phyloP scores from a whole-genome alignment of 1,140 invertebrate genomes.

The Dinothrombium tinctorium region DNA sequence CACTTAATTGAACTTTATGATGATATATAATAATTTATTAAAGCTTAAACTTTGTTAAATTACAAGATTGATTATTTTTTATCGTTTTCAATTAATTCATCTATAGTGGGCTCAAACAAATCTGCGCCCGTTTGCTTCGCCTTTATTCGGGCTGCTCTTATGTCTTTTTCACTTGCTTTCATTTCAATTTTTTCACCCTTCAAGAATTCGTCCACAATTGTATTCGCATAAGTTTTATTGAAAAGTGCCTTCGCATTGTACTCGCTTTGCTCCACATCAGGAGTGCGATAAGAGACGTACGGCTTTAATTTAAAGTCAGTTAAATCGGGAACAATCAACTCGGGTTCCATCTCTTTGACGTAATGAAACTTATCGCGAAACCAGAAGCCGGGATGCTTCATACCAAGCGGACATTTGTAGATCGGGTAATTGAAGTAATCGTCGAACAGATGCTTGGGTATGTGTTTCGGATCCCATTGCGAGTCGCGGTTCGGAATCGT shows the following conservation, averaged over 20 bases:
- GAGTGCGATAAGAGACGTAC: constrained; percentile 64
- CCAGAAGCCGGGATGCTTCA: constrained; percentile 11
- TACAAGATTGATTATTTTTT: background rate
- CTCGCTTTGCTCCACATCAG: constrained; percentile 43
- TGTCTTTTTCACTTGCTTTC: constrained; percentile 37
- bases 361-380: constrained; percentile 24
- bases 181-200: constrained; percentile 19
- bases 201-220: constrained; percentile 52
- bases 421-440: background rate
- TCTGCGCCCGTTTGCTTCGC: constrained; percentile 10
- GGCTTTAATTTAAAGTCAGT: constrained; percentile 53
- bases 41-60: no score
- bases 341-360: constrained; percentile 71
- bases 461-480: background rate
- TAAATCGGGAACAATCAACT: constrained; percentile 72
- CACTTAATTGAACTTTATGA: no score
- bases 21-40: no score
- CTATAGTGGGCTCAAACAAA: constrained; percentile 1
- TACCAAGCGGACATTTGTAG: background rate
- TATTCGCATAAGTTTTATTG: constrained; percentile 48
- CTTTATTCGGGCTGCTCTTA: constrained; percentile 5
- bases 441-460: background rate
- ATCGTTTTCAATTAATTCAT: background rate
- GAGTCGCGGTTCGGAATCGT: no score
- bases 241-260: constrained; percentile 67